Conservation (phyloP, 2,888 invertebrate species). For the Luffia ferchaultella region DNA sequence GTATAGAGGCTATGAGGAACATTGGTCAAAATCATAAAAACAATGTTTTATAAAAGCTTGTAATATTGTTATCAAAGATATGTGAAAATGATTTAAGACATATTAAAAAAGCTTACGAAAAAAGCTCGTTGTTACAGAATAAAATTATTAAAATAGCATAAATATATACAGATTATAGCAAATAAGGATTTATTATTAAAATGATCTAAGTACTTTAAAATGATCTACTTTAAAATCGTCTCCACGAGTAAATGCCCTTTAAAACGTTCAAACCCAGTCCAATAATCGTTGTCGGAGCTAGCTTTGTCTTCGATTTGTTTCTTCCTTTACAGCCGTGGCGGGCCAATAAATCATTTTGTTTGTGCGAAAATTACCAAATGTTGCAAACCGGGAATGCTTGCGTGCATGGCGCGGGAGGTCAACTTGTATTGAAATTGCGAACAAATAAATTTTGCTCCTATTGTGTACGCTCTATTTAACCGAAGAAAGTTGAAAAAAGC, state of each 20-base stretch:
- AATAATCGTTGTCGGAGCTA: background rate
- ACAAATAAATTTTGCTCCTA: slow-evolving; percentile 28
- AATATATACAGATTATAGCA: no score
- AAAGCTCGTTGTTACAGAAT: no score
- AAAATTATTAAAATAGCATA: no score
- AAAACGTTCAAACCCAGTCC: background rate
- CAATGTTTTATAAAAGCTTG: no score
- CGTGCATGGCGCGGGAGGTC: slow-evolving; percentile 41
- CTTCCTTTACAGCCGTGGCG: slow-evolving; percentile 32
- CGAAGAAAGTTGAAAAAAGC: slow-evolving; percentile 37
- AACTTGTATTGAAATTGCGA: slow-evolving; percentile 33
- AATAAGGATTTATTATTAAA: no score
- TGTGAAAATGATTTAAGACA: no score
- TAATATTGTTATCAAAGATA: no score
- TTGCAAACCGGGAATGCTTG: slow-evolving; percentile 31
- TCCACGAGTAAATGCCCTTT: background rate
- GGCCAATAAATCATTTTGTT: slow-evolving; percentile 45
- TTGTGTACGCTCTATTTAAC: slow-evolving; percentile 20
- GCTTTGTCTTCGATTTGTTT: slow-evolving; percentile 18
- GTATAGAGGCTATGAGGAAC: no score
- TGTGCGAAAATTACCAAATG: slow-evolving; percentile 53
- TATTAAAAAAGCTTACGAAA: no score
- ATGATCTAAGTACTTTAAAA: no score
- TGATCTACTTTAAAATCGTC: no score
- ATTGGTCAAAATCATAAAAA: no score